phyloP scores from a whole-genome alignment of 2,797 vertebrate species.

The Semaprochilodus insignis region DNA sequence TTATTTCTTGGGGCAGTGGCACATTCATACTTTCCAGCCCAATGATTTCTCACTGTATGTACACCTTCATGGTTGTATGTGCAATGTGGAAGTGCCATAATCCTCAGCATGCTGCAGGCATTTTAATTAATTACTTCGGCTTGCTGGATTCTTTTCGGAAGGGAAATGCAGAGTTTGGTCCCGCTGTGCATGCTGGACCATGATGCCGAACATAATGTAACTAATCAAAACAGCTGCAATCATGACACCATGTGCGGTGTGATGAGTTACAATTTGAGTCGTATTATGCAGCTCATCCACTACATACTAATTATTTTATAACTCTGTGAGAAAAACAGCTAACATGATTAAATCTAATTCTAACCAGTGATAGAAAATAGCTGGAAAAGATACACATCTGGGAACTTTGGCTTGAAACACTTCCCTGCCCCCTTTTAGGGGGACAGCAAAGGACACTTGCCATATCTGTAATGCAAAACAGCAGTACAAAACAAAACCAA shows the following conservation, averaged over 20 bases:
- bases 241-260: background rate
- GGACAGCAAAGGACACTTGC: too few species aligned
- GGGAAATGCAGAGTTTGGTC: background rate
- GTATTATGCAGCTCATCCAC: background rate
- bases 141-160: background rate
- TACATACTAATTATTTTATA: background rate
- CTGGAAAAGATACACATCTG: too few species aligned
- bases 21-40: background rate
- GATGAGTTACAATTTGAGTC: background rate
- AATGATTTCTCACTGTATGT: background rate
- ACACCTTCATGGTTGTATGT: conserved; percentile 3
- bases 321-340: too few species aligned
- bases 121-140: conserved; percentile 21
- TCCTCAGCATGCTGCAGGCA: background rate
- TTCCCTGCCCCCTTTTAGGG: too few species aligned
- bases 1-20: background rate
- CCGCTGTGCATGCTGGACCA: background rate
- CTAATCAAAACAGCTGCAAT: conserved; percentile 15
- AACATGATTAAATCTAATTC: too few species aligned
- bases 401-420: too few species aligned
- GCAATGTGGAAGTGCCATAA: background rate
- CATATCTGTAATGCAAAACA: too few species aligned
- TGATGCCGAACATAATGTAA: background rate
- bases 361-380: too few species aligned
- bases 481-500: too few species aligned